Percentiles rank a stretch among this genome's conserved stretches.
phyloP scores from a whole-genome alignment of 2,797 vertebrate species.

The Gymnothorax reevesii region DNA sequence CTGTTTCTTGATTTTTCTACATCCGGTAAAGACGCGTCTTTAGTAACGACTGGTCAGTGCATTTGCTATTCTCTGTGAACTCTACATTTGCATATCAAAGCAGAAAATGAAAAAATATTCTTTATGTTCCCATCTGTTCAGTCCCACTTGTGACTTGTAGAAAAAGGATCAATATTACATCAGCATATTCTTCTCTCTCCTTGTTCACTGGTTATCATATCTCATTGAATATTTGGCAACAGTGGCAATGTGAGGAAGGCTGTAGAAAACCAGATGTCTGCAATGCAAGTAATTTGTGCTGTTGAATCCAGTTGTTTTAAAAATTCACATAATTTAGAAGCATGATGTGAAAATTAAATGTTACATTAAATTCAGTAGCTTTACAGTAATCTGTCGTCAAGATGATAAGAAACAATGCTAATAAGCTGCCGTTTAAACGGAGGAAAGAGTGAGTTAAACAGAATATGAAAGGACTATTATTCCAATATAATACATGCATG shows the following conservation, averaged over 20 bases:
- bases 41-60: constrained; percentile 63
- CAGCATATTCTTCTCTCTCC: not conserved
- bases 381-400: too few relatives aligned
- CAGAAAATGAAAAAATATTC: constrained; percentile 69
- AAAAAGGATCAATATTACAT: constrained; percentile 3
- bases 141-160: constrained; percentile 54
- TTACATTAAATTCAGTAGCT: too few relatives aligned
- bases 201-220: not conserved
- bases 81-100: constrained; percentile 84
- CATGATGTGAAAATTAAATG: not conserved
- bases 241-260: not conserved
- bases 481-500: too few relatives aligned
- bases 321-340: not conserved
- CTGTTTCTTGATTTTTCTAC: constrained; percentile 55
- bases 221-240: not conserved
- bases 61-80: constrained; percentile 80
- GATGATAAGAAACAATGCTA: too few relatives aligned
- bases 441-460: too few relatives aligned
- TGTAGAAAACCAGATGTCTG: not conserved
- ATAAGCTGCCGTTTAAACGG: too few relatives aligned
- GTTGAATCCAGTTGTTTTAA: not conserved
- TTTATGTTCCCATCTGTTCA: constrained; percentile 75
- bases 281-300: not conserved
- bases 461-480: too few relatives aligned
- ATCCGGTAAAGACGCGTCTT: constrained; percentile 46